Evolutionary conservation across 2,113 vertebrate genomes (phyloP), one percentile per base, ranked within the genome.

Genomic region (Vidua chalybeata): DNA sequence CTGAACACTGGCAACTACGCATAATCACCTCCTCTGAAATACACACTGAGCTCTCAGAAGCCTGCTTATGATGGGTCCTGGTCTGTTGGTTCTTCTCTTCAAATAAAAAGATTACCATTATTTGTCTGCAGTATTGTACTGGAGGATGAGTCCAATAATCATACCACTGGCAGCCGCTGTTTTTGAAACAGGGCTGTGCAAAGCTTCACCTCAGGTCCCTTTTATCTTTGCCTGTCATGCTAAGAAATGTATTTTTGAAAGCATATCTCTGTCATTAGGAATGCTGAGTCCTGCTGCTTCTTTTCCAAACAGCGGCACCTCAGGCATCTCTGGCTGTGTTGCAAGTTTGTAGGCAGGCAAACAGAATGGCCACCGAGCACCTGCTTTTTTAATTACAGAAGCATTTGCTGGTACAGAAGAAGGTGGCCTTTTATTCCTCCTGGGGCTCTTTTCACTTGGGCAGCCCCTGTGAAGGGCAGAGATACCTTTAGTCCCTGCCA

Each of bases 301-400:
- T 77, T 88, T 92, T 89, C 79, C 69, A 83, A 74, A 67, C 13
- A 49, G 37, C 0, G 0, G 26, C 74, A 78, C 58, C 75, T 62
- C 30, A 72, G 82, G 54, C 72, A 48, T 67, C 88, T 74, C 76
- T 69, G 71, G 26, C 63, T 90, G 31, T 26, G 41, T 49, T 73
- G 49, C 19, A 89, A 23, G 15, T 73, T 71, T 80, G 62, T 55
- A 83, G 75, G 82, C 68, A 87, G 63, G 43, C 46, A 79, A 87
- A 83, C 16, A 61, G 61, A 83, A 74, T 2, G 8, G 63, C 41
- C 55, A 71, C 5, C 0, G 0, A 73, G 28, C 46, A 83, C 58
- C 58, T 94, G 85, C 49, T 66, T 82, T 92, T 76, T 74, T 83
- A 86, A 90, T 73, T 75, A 88, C 67, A 68, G 71, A 78, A 94